A percentile compares a stretch with the other conserved stretches of the same genome.
These are phyloP conservation scores for Chrysolina oricalcia DNA, from an alignment of 2,888 invertebrate species.

Conservation along the genomic window DNA sequence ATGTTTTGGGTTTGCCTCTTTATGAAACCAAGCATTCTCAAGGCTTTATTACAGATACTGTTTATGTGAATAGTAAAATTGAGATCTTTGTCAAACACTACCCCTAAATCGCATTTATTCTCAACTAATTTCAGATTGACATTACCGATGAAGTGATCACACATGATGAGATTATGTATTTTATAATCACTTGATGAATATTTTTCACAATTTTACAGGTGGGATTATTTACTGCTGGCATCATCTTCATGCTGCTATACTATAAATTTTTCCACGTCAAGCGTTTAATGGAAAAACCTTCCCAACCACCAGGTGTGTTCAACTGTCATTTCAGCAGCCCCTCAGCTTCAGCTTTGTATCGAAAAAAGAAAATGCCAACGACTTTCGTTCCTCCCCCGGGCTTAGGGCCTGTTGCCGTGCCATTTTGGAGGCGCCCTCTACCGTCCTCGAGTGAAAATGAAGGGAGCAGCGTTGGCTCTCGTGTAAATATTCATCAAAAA, in stretches of 20 bases:
- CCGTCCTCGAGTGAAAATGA: conserved; percentile 84
- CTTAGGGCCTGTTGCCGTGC: conserved; percentile 74
- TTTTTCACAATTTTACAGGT: conserved; percentile 43
- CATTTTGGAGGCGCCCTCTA: conserved; percentile 84
- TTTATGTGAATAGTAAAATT: too few species aligned
- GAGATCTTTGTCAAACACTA: too few species aligned
- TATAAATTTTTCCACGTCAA: conserved; percentile 90
- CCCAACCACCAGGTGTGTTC: conserved; percentile 84
- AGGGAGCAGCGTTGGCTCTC: conserved; percentile 79
- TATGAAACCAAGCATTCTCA: too few species aligned
- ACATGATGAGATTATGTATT: too few species aligned
- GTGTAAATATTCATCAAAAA: conserved; percentile 90
- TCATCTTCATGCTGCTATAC: conserved; percentile 82
- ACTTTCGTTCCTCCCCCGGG: conserved; percentile 84
- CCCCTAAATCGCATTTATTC: too few species aligned
- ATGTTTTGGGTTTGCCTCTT: too few species aligned
- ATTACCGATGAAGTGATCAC: too few species aligned
- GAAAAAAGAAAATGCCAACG: conserved; percentile 94
- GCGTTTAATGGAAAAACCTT: conserved; percentile 72
- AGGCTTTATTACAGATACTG: too few species aligned
- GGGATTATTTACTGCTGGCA: conserved; percentile 74
- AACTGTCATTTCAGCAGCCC: conserved; percentile 90
- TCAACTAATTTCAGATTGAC: too few species aligned
- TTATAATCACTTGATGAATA: too few species aligned
- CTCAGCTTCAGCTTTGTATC: conserved; percentile 67